Evolutionary conservation across 2,113 vertebrate genomes (phyloP).

Genomic region (Syrrhaptes paradoxus): DNA sequence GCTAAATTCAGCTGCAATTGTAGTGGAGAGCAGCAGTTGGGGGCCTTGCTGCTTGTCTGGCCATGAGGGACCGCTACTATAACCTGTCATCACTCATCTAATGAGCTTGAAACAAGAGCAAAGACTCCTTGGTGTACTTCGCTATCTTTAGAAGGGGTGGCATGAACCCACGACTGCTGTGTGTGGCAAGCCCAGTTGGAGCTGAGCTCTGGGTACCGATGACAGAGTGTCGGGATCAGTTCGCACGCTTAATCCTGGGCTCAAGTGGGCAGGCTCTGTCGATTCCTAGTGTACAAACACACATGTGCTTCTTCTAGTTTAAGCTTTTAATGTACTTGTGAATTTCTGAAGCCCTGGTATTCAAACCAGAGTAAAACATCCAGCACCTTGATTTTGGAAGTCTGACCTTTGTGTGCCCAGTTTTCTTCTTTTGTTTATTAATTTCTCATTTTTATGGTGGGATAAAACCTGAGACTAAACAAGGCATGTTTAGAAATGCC

Average conservation of each 20-base stretch:
- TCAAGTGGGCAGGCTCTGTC: not conserved
- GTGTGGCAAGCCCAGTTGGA: not conserved
- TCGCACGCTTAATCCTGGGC: constrained; percentile 1
- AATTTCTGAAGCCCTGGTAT: not conserved
- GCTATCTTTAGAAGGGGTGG: constrained; percentile 42
- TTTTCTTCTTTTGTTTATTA: not conserved
- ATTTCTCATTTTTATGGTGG: not conserved
- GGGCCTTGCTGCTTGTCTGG: constrained; percentile 4
- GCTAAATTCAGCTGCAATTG: constrained; percentile 4
- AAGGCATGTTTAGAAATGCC: not conserved
- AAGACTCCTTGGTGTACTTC: not conserved
- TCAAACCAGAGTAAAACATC: not conserved
- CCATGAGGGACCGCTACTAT: constrained; percentile 4
- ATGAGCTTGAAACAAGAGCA: constrained; percentile 61
- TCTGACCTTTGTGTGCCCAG: not conserved
- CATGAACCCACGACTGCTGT: not conserved
- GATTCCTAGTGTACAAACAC: not conserved
- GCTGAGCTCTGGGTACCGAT: not conserved
- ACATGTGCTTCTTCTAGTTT: not conserved
- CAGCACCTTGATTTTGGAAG: not conserved
- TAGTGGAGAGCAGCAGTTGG: constrained; percentile 62
- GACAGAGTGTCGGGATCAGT: constrained; percentile 60
- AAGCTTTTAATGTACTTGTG: not conserved
- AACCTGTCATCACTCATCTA: constrained; percentile 68
- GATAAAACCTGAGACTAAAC: not conserved